These are phyloP conservation scores for Horisme vitalbata DNA, from an alignment of 2,888 invertebrate species.

Conservation along the genomic window DNA sequence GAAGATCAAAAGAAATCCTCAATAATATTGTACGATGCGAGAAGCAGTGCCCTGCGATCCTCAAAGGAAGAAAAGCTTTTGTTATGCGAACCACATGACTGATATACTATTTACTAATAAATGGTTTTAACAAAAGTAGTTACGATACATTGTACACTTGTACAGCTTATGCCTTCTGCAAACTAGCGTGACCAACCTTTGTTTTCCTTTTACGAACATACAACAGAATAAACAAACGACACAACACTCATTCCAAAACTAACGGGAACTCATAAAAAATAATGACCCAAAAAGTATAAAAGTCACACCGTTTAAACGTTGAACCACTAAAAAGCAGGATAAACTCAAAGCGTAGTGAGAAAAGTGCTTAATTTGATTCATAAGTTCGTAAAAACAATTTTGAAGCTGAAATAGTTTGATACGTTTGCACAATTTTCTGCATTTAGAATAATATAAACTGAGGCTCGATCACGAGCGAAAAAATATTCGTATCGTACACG, in stretches of 20 bases:
- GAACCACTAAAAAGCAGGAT: constrained; percentile 35
- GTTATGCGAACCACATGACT: too few relatives aligned
- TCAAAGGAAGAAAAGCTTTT: too few relatives aligned
- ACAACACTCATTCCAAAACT: constrained; percentile 31
- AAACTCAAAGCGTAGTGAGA: constrained; percentile 21
- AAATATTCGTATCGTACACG: too few relatives aligned
- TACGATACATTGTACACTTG: background rate
- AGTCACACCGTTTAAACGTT: constrained; percentile 35
- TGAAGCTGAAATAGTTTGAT: constrained; percentile 6
- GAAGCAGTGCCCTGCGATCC: too few relatives aligned
- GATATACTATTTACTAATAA: too few relatives aligned
- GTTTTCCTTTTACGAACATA: constrained; percentile 23
- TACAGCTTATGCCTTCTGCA: background rate
- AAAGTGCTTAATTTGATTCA: constrained; percentile 32
- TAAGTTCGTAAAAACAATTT: constrained; percentile 14
- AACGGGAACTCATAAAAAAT: constrained; percentile 34
- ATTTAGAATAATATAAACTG: background rate
- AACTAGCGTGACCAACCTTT: constrained; percentile 25
- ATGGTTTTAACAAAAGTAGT: too few relatives aligned
- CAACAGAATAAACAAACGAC: constrained; percentile 26
- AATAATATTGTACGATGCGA: too few relatives aligned
- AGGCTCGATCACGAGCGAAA: too few relatives aligned
- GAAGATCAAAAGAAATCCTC: too few relatives aligned
- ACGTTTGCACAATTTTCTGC: constrained; percentile 10
- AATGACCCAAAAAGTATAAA: constrained; percentile 32